phyloP scores from a whole-genome alignment of 1,140 invertebrate species.

The Mercenaria mercenaria region DNA sequence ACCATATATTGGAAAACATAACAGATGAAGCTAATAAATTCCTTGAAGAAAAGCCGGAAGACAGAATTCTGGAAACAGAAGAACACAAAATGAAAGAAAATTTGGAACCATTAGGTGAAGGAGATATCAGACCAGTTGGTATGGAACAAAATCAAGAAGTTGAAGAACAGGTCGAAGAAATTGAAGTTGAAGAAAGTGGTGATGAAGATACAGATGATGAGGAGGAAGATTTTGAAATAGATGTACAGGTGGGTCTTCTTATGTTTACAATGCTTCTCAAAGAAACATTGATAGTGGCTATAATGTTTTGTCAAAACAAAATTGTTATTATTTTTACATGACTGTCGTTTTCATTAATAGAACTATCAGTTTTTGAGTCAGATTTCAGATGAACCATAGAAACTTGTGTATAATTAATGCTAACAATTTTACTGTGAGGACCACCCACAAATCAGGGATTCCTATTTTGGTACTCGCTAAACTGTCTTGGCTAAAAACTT shows the following conservation, averaged over 20 bases:
- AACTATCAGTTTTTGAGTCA: no score
- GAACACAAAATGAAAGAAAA: neutral
- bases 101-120: neutral
- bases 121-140: neutral
- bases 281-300: no score
- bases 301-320: no score
- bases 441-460: no score
- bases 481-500: no score
- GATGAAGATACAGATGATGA: conserved; percentile 55
- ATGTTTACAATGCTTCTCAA: no score
- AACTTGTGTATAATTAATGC: no score
- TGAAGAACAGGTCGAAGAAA: neutral
- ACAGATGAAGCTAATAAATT: neutral
- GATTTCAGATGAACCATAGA: no score
- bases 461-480: no score
- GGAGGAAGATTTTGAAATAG: conserved; percentile 61
- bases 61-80: neutral
- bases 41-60: neutral
- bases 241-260: conserved; percentile 16
- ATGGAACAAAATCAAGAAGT: neutral
- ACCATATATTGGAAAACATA: neutral
- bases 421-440: no score
- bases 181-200: neutral
- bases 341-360: no score
- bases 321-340: no score